phyloP scores from a whole-genome alignment of 2,797 vertebrate species.

The Dromococcyx pavoninus region DNA sequence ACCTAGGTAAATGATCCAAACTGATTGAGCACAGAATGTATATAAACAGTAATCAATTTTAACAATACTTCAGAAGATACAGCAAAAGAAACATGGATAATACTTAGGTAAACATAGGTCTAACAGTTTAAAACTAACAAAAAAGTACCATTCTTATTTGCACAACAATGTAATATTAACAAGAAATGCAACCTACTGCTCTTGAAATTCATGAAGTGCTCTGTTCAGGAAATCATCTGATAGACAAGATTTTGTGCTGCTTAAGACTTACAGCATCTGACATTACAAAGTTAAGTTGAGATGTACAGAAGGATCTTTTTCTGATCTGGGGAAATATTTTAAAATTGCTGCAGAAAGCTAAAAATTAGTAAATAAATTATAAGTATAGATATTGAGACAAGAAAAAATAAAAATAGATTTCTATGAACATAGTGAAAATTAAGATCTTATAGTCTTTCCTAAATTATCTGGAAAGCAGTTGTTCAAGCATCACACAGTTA shows the following conservation, averaged over 20 bases:
- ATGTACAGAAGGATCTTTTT: background rate
- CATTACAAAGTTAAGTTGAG: background rate
- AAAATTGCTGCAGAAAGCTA: background rate
- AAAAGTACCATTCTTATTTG: background rate
- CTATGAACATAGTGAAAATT: background rate
- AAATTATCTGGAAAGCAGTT: background rate
- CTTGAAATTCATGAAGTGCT: background rate
- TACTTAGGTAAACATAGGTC: background rate
- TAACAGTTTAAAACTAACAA: background rate
- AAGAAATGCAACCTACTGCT: background rate
- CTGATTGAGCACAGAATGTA: background rate
- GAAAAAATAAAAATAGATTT: conserved; percentile 7
- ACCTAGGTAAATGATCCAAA: background rate
- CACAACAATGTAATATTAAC: background rate
- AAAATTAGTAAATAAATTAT: background rate
- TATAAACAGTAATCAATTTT: background rate
- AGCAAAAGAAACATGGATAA: background rate
- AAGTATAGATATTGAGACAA: background rate
- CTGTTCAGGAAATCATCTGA: background rate
- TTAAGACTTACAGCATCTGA: background rate
- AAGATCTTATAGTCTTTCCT: conserved; percentile 16
- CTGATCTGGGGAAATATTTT: background rate
- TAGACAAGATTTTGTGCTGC: background rate
- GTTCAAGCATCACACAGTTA: background rate
- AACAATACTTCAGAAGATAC: background rate